These are phyloP conservation scores for Timema podura DNA, from an alignment of 2,888 invertebrate species.

Conservation along the genomic window DNA sequence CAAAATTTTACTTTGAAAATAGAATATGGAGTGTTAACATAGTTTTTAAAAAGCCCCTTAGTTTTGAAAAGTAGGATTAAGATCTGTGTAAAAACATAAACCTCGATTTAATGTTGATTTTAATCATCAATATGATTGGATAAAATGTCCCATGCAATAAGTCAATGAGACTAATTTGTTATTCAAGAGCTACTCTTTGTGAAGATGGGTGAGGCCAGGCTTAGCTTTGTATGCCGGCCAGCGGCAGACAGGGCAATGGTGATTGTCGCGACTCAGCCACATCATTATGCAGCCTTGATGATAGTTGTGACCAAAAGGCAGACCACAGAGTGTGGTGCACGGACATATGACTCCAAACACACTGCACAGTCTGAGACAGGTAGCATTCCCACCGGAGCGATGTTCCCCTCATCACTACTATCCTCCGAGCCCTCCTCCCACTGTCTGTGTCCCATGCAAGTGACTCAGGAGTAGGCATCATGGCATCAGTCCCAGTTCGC, in stretches of 20 bases:
- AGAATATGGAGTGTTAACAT: too few species aligned
- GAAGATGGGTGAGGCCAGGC: background rate
- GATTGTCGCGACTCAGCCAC: constrained; percentile 50
- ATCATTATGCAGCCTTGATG: constrained; percentile 49
- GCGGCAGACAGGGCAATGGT: constrained; percentile 52
- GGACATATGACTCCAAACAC: constrained; percentile 47
- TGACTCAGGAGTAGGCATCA: background rate
- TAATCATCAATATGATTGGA: too few species aligned
- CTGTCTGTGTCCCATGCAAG: background rate
- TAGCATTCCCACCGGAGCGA: constrained; percentile 39
- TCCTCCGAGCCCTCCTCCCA: constrained; percentile 23
- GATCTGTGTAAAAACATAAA: too few species aligned
- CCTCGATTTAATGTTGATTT: too few species aligned
- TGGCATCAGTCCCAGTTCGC: background rate
- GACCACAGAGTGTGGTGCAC: constrained; percentile 44
- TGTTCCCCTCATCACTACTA: constrained; percentile 29
- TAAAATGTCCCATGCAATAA: too few species aligned
- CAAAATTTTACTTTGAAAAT: too few species aligned
- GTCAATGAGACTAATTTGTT: too few species aligned
- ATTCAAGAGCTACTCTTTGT: too few species aligned
- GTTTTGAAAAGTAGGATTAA: too few species aligned
- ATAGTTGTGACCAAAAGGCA: constrained; percentile 52
- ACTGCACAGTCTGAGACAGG: constrained; percentile 47
- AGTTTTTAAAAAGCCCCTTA: too few species aligned
- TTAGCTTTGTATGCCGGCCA: constrained; percentile 49